Evolutionary conservation across 92 coral and sea anemone genomes (phyloP).

Genomic region (Palythoa caribaeorum): DNA sequence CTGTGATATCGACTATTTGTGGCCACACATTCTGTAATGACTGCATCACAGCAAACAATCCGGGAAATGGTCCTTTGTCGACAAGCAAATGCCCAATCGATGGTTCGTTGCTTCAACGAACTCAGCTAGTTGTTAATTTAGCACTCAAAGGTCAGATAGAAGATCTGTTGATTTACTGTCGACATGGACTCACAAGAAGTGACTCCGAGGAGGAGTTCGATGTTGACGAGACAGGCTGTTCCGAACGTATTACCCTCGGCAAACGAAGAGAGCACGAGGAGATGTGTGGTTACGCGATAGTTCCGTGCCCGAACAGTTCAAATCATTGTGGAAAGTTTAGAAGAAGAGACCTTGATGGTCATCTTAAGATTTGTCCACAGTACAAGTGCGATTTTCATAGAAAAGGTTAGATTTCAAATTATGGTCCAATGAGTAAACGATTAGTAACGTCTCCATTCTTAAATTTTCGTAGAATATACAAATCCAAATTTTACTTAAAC

Average conservation of each 20-base stretch:
- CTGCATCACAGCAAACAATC: constrained; percentile 70
- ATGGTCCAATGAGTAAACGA: no score
- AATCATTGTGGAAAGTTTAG: constrained; percentile 97
- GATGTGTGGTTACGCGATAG: constrained; percentile 77
- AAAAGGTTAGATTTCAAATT: constrained; percentile 72
- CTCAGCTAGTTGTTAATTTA: constrained; percentile 85
- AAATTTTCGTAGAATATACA: no score
- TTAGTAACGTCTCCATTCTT: no score
- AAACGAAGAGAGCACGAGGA: constrained; percentile 89
- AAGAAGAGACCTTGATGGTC: constrained; percentile 82
- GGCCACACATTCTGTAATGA: constrained; percentile 97
- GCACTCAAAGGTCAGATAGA: constrained; percentile 96
- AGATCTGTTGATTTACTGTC: constrained; percentile 88
- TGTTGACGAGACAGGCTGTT: constrained; percentile 89
- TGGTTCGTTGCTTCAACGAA: constrained; percentile 73
- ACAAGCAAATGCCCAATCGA: constrained; percentile 88
- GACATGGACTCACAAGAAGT: constrained; percentile 91
- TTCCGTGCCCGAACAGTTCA: constrained; percentile 98
- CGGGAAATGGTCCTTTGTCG: constrained; percentile 63
- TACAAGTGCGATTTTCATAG: constrained; percentile 86
- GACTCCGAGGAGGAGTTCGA: constrained; percentile 96
- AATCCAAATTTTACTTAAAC: no score
- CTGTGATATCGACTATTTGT: constrained; percentile 95
- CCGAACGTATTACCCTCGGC: constrained; percentile 83
- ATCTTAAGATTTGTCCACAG: constrained; percentile 80